Evolutionary conservation across 2,797 vertebrate species (phyloP).

Genomic region (Brotula barbata): DNA sequence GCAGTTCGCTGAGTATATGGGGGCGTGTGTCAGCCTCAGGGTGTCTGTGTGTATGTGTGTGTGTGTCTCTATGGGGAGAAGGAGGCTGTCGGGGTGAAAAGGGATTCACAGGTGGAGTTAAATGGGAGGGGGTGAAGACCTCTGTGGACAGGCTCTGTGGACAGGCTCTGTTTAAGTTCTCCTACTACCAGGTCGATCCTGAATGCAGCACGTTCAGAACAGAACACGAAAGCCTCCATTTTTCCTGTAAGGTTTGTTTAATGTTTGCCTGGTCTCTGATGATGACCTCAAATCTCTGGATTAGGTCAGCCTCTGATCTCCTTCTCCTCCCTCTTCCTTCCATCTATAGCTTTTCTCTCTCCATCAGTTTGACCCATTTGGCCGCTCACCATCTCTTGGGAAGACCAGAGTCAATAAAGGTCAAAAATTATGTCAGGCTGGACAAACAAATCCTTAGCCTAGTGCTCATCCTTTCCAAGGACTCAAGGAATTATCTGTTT

Average conservation of each 20-base stretch:
- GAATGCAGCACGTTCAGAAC: neutral
- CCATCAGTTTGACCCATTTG: slow-evolving; percentile 44
- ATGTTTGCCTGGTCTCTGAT: slow-evolving; percentile 42
- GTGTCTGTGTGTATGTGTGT: slow-evolving; percentile 14
- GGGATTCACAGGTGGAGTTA: slow-evolving; percentile 26
- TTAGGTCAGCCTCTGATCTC: slow-evolving; percentile 53
- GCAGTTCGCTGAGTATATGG: neutral
- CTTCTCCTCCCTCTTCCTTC: slow-evolving; percentile 12
- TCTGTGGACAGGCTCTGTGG: slow-evolving; percentile 25
- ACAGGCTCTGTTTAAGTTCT: slow-evolving; percentile 19
- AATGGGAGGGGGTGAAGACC: slow-evolving; percentile 39
- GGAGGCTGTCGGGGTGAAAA: slow-evolving; percentile 47
- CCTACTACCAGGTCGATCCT: slow-evolving; percentile 18
- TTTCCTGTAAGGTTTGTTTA: slow-evolving; percentile 55
- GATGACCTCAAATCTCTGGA: slow-evolving; percentile 62
- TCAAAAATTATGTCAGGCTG: slow-evolving; percentile 7
- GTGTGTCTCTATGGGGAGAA: slow-evolving; percentile 3
- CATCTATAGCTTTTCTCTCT: neutral
- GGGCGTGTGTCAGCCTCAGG: slow-evolving; percentile 18
- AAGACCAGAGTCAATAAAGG: slow-evolving; percentile 14
- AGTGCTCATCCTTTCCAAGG: slow-evolving; percentile 13
- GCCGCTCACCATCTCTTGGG: slow-evolving; percentile 27
- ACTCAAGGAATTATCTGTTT: slow-evolving; percentile 31
- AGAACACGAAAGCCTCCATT: too few species aligned
- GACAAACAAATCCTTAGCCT: neutral